Evolutionary conservation across 2,888 invertebrate species (phyloP), one percentile per base, ranked within the genome.

Genomic region (Agrilus mali): DNA sequence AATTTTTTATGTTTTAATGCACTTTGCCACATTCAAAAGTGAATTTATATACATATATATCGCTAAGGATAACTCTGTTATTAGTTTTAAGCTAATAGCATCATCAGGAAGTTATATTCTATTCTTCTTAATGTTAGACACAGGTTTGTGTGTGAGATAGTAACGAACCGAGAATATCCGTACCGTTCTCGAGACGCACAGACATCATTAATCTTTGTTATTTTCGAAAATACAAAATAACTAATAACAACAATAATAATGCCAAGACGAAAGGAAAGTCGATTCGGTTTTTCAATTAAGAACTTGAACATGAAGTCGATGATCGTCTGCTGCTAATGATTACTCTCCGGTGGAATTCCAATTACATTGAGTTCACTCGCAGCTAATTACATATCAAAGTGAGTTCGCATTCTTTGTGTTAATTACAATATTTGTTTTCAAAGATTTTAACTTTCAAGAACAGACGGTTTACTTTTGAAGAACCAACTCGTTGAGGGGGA

Each of bases 381-480:
- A 57, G 58, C 57, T 60, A 60, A 60, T 60, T 60, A 59, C 57
- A 55, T 59, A 60, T 60, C 60, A 60, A 59, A 60, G 58, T 54
- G 55, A 54, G 50, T 54, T 56, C 55, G 53, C 59, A 60, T 60
- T 60, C 60, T 60, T 60, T 55, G 56, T 56, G 58, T 59, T 60
- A 60, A 60, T 60, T 60, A 60, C 58, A 57, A 57, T 60, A 60
- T 60, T 59, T 59, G 58, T 60, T 60, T 59, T 55, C 58, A 53
- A 59, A 59, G 58, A 58, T 59, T 57, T 53, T 49, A 40, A 48
- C 41, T 46, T 27, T 27, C 27, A 27, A 27, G 27, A 27, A 27
- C 27, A 27, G 27, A 27, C 27, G 27, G 27, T 27, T 27, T 27
- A 27, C 27, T 27, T 27, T 27, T 27, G 27, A 27, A 27, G 27